Evolutionary conservation across 1,140 invertebrate genomes (phyloP).

Genomic region (Phortica variegata): DNA sequence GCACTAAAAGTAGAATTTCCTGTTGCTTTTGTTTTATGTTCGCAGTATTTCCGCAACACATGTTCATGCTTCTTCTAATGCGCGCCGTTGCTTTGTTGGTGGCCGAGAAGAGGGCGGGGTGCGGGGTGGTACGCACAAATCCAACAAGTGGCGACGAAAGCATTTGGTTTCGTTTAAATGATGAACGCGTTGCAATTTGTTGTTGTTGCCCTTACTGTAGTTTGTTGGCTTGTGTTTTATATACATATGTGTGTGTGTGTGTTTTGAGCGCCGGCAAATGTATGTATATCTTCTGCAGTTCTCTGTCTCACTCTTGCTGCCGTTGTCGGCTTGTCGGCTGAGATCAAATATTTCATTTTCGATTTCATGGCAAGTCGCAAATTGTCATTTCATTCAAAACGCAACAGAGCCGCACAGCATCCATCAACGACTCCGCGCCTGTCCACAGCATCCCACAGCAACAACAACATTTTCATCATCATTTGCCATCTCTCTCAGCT

Average conservation of each 20-base stretch:
- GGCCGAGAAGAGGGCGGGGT: conserved; percentile 10
- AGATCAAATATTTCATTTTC: conserved; percentile 55
- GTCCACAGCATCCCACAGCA: background rate
- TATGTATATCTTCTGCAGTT: too few relatives aligned
- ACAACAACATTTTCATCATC: conserved; percentile 37
- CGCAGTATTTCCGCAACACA: conserved; percentile 51
- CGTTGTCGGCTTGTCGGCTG: conserved; percentile 32
- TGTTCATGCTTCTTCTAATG: conserved; percentile 28
- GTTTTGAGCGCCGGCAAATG: too few relatives aligned
- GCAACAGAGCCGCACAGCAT: conserved; percentile 23
- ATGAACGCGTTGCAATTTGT: too few relatives aligned
- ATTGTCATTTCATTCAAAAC: conserved; percentile 40
- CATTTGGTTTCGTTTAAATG: conserved; percentile 52
- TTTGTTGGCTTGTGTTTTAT: too few relatives aligned
- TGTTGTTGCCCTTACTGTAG: too few relatives aligned
- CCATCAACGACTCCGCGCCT: background rate
- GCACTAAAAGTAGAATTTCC: conserved; percentile 16
- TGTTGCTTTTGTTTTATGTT: conserved; percentile 28
- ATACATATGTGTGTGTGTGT: too few relatives aligned
- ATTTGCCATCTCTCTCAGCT: too few relatives aligned
- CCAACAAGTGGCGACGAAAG: conserved; percentile 9
- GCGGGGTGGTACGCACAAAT: conserved; percentile 7
- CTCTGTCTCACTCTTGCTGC: too few relatives aligned
- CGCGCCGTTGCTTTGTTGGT: too few relatives aligned
- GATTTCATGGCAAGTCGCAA: conserved; percentile 54